Conservation (phyloP, 2,113 vertebrate genomes). For the Ondatra zibethicus region DNA sequence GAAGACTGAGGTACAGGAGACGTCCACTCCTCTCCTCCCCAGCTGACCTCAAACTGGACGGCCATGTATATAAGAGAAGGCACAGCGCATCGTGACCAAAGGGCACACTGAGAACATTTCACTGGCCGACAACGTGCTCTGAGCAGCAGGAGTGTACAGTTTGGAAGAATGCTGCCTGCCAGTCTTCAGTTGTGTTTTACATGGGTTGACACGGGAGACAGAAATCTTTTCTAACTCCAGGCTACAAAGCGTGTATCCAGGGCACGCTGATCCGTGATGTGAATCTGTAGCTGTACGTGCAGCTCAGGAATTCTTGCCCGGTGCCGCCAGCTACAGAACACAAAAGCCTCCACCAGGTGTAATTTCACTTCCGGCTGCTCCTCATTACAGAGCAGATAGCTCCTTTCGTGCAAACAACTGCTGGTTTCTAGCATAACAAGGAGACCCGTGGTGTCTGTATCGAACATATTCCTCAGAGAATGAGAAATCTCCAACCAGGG, state of each 20-base stretch:
- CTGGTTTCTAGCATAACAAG: slow-evolving; percentile 84
- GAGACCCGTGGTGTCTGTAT: slow-evolving; percentile 71
- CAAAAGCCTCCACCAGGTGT: slow-evolving; percentile 46
- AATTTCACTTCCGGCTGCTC: slow-evolving; percentile 62
- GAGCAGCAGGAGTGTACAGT: rapidly evolving
- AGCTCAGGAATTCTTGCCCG: background rate
- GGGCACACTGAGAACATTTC: background rate
- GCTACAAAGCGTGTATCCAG: rapidly evolving
- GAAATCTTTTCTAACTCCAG: background rate
- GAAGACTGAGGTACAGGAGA: background rate
- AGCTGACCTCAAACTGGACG: background rate
- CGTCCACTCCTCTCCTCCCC: background rate
- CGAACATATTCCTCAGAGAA: slow-evolving; percentile 81
- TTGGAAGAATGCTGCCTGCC: rapidly evolving
- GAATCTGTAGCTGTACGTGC: background rate
- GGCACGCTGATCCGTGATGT: rapidly evolving
- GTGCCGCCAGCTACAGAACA: background rate
- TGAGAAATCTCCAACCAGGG: slow-evolving; percentile 78
- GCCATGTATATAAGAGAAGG: rapidly evolving
- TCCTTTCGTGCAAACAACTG: slow-evolving; percentile 62
- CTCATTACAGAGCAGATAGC: slow-evolving; percentile 81
- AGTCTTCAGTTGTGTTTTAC: background rate
- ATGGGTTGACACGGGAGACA: background rate
- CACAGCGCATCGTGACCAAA: background rate
- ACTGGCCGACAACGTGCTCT: background rate